Conservation (phyloP, 1,140 invertebrate species). For the Pentalonia nigronervosa region DNA sequence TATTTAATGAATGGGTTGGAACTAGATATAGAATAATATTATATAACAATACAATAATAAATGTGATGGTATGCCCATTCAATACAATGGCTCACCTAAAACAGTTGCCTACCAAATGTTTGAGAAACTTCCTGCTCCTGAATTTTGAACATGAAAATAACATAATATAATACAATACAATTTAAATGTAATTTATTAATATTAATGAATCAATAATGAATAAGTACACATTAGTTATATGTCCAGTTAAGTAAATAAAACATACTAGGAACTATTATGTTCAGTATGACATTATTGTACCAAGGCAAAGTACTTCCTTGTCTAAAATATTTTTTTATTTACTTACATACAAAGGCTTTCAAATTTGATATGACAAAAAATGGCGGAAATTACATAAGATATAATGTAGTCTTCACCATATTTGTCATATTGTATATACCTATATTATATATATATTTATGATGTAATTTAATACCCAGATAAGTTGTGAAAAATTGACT, state of each 20-base stretch:
- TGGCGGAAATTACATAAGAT: not conserved
- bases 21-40: not conserved
- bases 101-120: not conserved
- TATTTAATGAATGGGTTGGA: not conserved
- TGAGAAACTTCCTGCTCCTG: not conserved
- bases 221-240: not conserved
- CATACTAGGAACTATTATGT: no score
- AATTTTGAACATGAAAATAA: slow-evolving; percentile 12
- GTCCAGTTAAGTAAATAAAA: no score
- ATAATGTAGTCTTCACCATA: not conserved
- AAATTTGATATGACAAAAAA: not conserved
- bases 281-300: not conserved
- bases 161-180: not conserved
- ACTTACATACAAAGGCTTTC: not conserved
- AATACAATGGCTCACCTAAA: not conserved
- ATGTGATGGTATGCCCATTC: not conserved
- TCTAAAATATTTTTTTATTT: not conserved
- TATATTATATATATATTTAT: not conserved
- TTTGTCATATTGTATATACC: not conserved
- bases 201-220: not conserved
- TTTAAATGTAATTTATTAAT: not conserved
- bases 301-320: not conserved
- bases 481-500: not conserved
- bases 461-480: not conserved
- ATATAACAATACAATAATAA: not conserved